Base-by-base conservation (phyloP, 2,113 vertebrate genomes). In the Melanocharis versteri region DNA sequence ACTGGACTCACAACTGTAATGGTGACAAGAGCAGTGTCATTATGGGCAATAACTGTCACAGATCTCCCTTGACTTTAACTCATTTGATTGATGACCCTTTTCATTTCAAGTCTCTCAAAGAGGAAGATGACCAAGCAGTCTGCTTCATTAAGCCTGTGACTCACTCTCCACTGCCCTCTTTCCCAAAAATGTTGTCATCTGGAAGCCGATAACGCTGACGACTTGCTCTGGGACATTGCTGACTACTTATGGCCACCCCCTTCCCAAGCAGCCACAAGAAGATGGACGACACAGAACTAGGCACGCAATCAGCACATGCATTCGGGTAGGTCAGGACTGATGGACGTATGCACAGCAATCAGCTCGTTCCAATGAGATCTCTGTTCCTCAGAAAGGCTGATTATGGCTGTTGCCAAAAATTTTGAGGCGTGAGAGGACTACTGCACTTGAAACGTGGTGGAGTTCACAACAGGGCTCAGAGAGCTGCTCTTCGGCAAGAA, bases 331-430 rank as follows among this genome's bases (percentile, higher is more conserved):
- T 35, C 20, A 13, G 56, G 33, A 23, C 13, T 39, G 58, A 73
- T 0, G 8, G 42, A 82, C 0, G 0, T 11, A 33, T 1, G 10
- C 1, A 37, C 0, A 65, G 37, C 56, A n/a, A 77, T 20, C 51
- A 35, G 23, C 21, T 42, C 2, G 0, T 26, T 57, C 47, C 64
- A 61, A 48, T 11, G 50, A 72, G 13, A 39, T 5, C 13, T 21
- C n/a, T 30, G 0, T 3, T 62, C 57, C 39, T 70, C 53, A 47
- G 44, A 68, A 35, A 68, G 66, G 33, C 47, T 39, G 45, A 44
- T n/a, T 17, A 11, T 7, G 31, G 24, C 45, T 60, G 62, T 6
- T 69, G 71, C 11, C 51, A 69, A 45, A 86, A 21, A 27, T 24
- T 53, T 33, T 28, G 61, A 85, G 70, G 20, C 11, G 37, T 4